Evolutionary conservation across 2,113 vertebrate genomes (phyloP).

Genomic region (Petaurus breviceps): DNA sequence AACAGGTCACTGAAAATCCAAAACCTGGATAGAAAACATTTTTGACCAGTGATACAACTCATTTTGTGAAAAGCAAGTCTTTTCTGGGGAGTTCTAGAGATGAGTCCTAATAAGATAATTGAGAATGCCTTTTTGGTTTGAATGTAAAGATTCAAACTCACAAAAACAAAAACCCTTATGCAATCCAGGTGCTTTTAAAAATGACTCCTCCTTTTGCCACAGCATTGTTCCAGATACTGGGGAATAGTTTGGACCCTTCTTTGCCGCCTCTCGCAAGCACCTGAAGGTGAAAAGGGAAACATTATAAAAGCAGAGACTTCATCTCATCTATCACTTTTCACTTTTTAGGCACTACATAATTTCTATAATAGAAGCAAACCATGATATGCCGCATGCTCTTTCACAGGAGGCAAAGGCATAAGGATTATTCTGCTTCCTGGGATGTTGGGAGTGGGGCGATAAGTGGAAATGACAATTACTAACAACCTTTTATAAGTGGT

Average conservation of each 20-base stretch:
- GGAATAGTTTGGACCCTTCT: constrained; percentile 32
- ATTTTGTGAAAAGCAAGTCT: constrained; percentile 23
- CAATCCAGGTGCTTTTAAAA: constrained; percentile 54
- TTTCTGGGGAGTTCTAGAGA: not conserved
- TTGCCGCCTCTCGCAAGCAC: not conserved
- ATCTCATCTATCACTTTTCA: not conserved
- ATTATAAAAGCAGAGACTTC: not conserved
- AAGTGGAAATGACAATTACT: not conserved
- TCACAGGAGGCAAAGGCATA: not conserved
- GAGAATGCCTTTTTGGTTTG: not conserved
- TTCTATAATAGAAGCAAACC: not conserved
- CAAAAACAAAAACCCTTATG: not conserved
- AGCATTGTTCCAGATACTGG: not conserved
- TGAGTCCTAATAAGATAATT: too few relatives aligned
- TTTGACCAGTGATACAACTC: not conserved
- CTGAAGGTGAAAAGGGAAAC: constrained; percentile 22
- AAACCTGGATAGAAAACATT: constrained; percentile 21
- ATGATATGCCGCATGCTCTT: not conserved
- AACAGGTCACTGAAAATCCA: constrained; percentile 38
- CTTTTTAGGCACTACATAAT: not conserved
- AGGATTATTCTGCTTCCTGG: not conserved
- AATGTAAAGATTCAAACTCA: constrained; percentile 14
- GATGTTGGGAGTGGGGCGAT: not conserved
- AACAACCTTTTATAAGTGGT: not conserved
- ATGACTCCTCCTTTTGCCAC: constrained; percentile 34